Percentiles rank a stretch among this genome's conserved stretches.
Evolutionary conservation across 2,113 vertebrate species (phyloP).

Genomic region (Cacatua alba): DNA sequence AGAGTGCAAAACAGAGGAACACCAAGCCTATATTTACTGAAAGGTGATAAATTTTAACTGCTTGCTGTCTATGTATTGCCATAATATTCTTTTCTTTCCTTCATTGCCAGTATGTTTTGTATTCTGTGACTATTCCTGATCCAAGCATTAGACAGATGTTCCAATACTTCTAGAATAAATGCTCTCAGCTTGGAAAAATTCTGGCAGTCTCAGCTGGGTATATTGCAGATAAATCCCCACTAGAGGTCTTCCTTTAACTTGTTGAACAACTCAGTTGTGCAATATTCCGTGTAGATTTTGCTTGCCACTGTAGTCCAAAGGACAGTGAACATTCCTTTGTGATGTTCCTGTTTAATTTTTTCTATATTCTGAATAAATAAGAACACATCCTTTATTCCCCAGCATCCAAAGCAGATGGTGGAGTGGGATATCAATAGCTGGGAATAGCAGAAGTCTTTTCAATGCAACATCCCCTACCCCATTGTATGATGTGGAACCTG

Average conservation of each 20-base stretch:
- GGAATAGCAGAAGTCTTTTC: background rate
- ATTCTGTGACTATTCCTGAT: background rate
- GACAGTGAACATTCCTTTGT: background rate
- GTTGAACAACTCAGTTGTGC: background rate
- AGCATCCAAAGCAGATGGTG: rapidly evolving
- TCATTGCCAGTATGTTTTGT: background rate
- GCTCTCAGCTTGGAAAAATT: background rate
- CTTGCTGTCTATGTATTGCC: background rate
- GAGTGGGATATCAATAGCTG: background rate
- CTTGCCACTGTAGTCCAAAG: background rate
- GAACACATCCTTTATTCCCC: background rate
- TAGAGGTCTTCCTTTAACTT: conserved; percentile 8
- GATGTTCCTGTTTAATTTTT: background rate
- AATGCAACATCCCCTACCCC: background rate
- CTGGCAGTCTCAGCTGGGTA: background rate
- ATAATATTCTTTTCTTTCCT: background rate
- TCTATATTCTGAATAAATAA: background rate
- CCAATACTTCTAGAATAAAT: background rate
- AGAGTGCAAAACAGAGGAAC: background rate
- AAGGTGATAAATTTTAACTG: background rate
- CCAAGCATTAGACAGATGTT: background rate
- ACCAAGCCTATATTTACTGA: background rate
- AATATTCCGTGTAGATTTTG: background rate
- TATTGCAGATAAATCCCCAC: background rate
- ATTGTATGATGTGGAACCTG: background rate